Base-by-base conservation (phyloP, 2,113 vertebrate species). In the Lota lota region DNA sequence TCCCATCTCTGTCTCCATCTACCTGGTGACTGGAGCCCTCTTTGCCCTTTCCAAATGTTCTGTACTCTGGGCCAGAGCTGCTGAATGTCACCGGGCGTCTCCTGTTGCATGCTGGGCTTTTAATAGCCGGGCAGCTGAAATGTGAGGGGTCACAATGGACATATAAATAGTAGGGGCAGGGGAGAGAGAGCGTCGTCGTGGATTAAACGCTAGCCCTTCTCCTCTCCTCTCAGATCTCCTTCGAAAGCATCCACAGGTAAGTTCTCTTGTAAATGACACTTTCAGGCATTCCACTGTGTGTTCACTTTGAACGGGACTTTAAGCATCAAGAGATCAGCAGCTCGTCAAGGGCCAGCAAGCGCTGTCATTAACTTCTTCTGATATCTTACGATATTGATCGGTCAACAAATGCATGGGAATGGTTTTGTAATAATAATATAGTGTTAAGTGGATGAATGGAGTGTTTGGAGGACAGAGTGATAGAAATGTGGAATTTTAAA, bases 71-170 rank as follows among this genome's bases (percentile, higher is more conserved):
- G 84, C 83, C 74, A 76, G 83, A 64, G 76, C 56, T 67, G 65
- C 75, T 88, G 86, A 91, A 92, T 90, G 90, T 89, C 87, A 90
- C 66, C 58, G 70, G 81, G 76, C 82, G 62, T 90, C 89, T 93
- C 91, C 81, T 76, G 90, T 92, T 87, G 86, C 91, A 74, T 79
- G 74, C 80, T 70, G 79, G 76, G 87, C 89, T 92, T 89, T 89
- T 88, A 88, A 90, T 93, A 93, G 85, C 79, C 2, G 18, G 61
- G 47, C 85, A 81, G 83, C 87, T 88, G 85, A 92, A 92, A 93
- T 92, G 91, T 92, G 88, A 93, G 87, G 89, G 90, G 91, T 92
- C 91, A 92, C 72, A 88, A 89, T 83, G 82, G 78, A 73, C 79
- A 84, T 89, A 93, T 93, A 92, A 91, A 92, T 90, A 90, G 84